Evolutionary conservation across 2,113 vertebrate species (phyloP), one percentile per base, ranked within the genome.

Genomic region (Psittacus erithacus): DNA sequence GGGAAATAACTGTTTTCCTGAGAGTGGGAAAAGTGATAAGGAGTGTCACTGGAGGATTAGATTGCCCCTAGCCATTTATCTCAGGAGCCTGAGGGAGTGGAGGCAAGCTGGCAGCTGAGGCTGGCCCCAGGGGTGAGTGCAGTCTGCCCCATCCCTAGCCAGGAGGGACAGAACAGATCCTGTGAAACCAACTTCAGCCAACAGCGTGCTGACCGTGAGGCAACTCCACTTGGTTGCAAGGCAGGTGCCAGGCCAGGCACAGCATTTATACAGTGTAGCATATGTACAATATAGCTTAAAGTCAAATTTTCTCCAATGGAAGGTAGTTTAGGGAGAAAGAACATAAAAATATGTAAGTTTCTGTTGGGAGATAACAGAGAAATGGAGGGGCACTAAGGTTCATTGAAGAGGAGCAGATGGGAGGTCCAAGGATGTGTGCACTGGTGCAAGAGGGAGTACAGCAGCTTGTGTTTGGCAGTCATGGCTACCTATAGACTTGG

Each of bases 301-400:
- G 57, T 53, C 38, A 71, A 18, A 23, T 67, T 78, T 87, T 90
- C 46, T 88, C 33, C 10, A 24, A 9, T 10, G 39, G n/a, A 29
- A 88, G 29, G 20, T 7, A 71, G 17, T 43, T 77, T 33, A 82
- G 29, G 35, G 41, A 79, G 10, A 16, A 35, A 71, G 14, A 59
- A 74, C 5, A 53, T 1, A 11, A 82, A 70, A 60, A 38, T 31
- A 49, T 0, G 0, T 11, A 39, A 27, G 8, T 64, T 93, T 31
- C n/a, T 67, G 1, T 16, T 67, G n/a, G 31, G 31, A 67, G 24
- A 63, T 29, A 14, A 35, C 23, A 64, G 25, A 64, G 44, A 38
- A 85, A 53, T 13, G 8, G 10, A 41, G 8, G 17, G 17, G 28
- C 57, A 47, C 22, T 82, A 35, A 57, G n/a, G 17, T 47, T 79